A percentile compares a stretch with the other conserved stretches of the same genome.
These are phyloP conservation scores for Salminus brasiliensis DNA, from an alignment of 2,113 vertebrate genomes.

Conservation along the genomic window DNA sequence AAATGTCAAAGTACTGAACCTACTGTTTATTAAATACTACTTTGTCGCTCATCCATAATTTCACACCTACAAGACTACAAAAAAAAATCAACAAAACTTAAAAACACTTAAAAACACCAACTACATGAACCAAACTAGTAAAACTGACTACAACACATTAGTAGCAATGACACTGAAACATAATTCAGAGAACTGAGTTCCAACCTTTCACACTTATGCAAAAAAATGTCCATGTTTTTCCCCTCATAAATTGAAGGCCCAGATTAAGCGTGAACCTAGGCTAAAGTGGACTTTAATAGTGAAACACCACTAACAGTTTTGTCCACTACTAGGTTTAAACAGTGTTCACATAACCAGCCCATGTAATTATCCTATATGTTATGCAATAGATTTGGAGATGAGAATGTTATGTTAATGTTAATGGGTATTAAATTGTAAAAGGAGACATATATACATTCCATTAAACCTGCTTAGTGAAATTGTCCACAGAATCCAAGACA, in stretches of 20 bases:
- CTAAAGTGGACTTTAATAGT: too few species aligned
- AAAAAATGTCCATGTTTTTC: background rate
- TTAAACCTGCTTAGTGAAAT: background rate
- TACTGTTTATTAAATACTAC: slow-evolving; percentile 1
- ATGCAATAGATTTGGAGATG: background rate
- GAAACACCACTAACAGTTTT: too few species aligned
- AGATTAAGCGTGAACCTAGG: too few species aligned
- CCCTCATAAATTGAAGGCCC: background rate
- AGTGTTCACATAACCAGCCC: too few species aligned
- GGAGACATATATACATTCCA: background rate
- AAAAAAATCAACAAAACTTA: background rate
- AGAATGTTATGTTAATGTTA: too few species aligned
- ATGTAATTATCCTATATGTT: background rate
- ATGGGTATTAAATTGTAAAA: background rate
- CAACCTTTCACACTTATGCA: background rate
- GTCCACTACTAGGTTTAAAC: too few species aligned
- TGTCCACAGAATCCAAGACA: background rate
- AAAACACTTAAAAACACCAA: background rate
- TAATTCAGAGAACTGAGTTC: background rate
- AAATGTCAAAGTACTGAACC: background rate
- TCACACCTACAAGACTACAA: background rate
- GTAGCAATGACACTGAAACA: background rate
- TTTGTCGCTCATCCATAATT: background rate
- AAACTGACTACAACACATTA: background rate
- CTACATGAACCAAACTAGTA: background rate